Conservation (phyloP, 2,888 invertebrate species). For the Rhaphigaster nebulosa region DNA sequence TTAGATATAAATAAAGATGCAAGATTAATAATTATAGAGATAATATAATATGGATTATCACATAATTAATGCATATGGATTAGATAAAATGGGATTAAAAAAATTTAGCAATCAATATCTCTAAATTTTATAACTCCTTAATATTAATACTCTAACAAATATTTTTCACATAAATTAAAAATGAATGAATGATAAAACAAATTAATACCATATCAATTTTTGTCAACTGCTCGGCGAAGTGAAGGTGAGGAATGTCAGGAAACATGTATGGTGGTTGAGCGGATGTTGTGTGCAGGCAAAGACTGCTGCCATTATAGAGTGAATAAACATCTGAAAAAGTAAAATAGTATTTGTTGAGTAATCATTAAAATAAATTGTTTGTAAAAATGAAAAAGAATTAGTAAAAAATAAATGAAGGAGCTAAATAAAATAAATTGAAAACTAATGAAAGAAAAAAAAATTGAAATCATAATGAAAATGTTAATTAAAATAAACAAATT, state of each 20-base stretch:
- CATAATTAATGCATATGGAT: too few relatives aligned
- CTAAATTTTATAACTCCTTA: neutral
- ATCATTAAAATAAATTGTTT: neutral
- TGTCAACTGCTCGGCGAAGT: constrained; percentile 97
- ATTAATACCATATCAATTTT: constrained; percentile 89
- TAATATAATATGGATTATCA: neutral
- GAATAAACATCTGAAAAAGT: constrained; percentile 68
- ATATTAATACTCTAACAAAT: neutral
- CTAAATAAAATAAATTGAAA: constrained; percentile 38
- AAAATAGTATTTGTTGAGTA: neutral
- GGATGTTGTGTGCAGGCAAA: constrained; percentile 68
- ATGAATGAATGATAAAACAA: neutral
- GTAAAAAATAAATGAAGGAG: constrained; percentile 57
- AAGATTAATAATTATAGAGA: neutral
- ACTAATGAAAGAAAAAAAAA: neutral
- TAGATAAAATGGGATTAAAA: neutral
- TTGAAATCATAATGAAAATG: too few relatives aligned
- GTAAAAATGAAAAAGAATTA: neutral
- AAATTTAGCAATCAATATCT: neutral
- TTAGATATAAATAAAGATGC: neutral
- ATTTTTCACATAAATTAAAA: neutral
- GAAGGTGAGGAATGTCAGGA: constrained; percentile 87
- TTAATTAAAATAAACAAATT: too few relatives aligned
- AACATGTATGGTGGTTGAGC: constrained; percentile 78
- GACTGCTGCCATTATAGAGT: constrained; percentile 67